Evolutionary conservation across 1,140 invertebrate species (phyloP).

Genomic region (Carcinoscorpius rotundicauda): DNA sequence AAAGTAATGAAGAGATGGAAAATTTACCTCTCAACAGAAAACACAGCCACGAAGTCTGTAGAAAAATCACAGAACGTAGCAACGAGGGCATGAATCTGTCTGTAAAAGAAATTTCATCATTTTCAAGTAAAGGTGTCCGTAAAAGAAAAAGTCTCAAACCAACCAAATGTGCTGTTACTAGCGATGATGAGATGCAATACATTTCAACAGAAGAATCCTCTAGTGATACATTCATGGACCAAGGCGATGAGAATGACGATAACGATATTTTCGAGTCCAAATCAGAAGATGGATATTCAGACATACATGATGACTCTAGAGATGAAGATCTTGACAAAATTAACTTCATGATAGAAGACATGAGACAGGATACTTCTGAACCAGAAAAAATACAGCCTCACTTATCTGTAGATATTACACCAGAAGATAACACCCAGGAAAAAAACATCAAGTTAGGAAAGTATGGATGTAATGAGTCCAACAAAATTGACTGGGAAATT

Average conservation of each 20-base stretch:
- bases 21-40: too few species aligned
- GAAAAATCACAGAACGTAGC: slow-evolving; percentile 36
- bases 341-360: slow-evolving; percentile 14
- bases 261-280: not conserved
- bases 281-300: slow-evolving; percentile 9
- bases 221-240: slow-evolving; percentile 25
- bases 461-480: too few species aligned
- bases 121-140: slow-evolving; percentile 34
- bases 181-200: slow-evolving; percentile 24
- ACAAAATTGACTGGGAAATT: too few species aligned
- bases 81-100: slow-evolving; percentile 38
- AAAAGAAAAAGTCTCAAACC: slow-evolving; percentile 89
- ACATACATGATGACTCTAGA: slow-evolving; percentile 17
- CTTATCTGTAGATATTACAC: too few species aligned
- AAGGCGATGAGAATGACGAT: slow-evolving; percentile 23
- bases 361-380: slow-evolving; percentile 20
- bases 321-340: slow-evolving; percentile 16
- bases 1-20: too few species aligned
- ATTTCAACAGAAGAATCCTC: slow-evolving; percentile 21
- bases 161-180: slow-evolving; percentile 50
- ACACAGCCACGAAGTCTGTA: too few species aligned
- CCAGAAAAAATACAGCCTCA: slow-evolving; percentile 9
- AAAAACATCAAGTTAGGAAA: too few species aligned
- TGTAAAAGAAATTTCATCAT: slow-evolving; percentile 13
- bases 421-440: too few species aligned